A percentile compares a stretch with the other conserved stretches of the same genome.
Evolutionary conservation across 2,888 invertebrate species (phyloP).

Genomic region (Eustalomyia histrio): DNA sequence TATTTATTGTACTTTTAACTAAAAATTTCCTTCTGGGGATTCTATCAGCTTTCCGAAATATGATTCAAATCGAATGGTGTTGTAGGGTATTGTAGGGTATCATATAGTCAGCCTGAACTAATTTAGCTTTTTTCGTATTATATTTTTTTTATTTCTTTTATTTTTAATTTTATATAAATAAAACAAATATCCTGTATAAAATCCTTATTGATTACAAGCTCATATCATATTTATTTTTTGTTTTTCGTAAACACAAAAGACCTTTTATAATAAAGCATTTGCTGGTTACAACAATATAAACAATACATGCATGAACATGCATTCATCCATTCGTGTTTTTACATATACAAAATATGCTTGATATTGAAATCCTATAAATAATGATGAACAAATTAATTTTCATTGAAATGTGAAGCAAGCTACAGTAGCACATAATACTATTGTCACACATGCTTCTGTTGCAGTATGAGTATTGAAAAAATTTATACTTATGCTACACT

Average conservation of each 20-base stretch:
- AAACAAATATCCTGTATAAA: background rate
- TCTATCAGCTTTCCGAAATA: too few species aligned
- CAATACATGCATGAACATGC: background rate
- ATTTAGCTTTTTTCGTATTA: too few species aligned
- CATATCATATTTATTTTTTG: background rate
- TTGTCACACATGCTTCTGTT: background rate
- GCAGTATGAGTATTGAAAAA: background rate
- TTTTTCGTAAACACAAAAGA: background rate
- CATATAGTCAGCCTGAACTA: too few species aligned
- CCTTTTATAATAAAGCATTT: slow-evolving; percentile 5
- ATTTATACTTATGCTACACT: too few species aligned
- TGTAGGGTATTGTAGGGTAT: too few species aligned
- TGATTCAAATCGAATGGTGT: too few species aligned
- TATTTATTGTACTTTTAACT: too few species aligned
- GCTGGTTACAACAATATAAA: slow-evolving; percentile 15
- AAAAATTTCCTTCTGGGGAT: too few species aligned
- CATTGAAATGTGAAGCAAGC: slow-evolving; percentile 23
- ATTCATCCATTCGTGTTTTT: background rate
- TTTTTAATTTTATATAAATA: background rate
- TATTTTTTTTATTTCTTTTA: background rate
- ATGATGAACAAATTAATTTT: slow-evolving; percentile 48
- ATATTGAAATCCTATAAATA: slow-evolving; percentile 39
- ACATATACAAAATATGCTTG: background rate
- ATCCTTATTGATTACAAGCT: slow-evolving; percentile 12
- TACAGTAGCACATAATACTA: background rate